Evolutionary conservation across 1,140 invertebrate genomes (phyloP), one percentile per base, ranked within the genome.

Genomic region (Pectinophora gossypiella): DNA sequence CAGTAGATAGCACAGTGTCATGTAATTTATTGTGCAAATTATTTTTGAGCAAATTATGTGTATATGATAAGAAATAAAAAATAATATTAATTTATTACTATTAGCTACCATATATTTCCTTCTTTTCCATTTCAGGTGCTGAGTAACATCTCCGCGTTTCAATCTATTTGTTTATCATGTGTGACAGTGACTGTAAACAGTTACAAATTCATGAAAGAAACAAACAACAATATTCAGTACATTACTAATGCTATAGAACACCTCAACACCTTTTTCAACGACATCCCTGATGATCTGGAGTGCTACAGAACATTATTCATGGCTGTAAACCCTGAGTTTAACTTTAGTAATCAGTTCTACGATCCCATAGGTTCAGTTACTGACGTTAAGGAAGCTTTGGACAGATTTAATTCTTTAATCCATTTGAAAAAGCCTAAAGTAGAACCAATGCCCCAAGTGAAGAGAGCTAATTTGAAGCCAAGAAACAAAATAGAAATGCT

Each of bases 61-160:
- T n/a, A n/a, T n/a, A n/a, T n/a, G n/a, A n/a, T n/a, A n/a, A n/a
- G n/a, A n/a, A n/a, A n/a, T n/a, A n/a, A n/a, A n/a, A n/a, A n/a
- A n/a, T n/a, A n/a, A n/a, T n/a, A n/a, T n/a, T n/a, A n/a, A n/a
- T n/a, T n/a, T n/a, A n/a, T n/a, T n/a, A n/a, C n/a, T n/a, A n/a
- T n/a, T n/a, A n/a, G n/a, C n/a, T n/a, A n/a, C n/a, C n/a, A n/a
- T n/a, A n/a, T n/a, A n/a, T n/a, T n/a, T n/a, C n/a, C n/a, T n/a
- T n/a, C n/a, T n/a, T n/a, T n/a, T n/a, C n/a, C n/a, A n/a, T 75
- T 75, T 50, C 76, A 82, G 76, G 61, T 60, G 21, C 59, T 40
- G 21, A 56, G 54, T 13, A 61, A 54, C 49, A 48, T 78, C 42
- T 60, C 59, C 13, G 45, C 64, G 51, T 68, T 71, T 48, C 55